phyloP scores from a whole-genome alignment of 1,140 invertebrate species.

The Drosophila cardini region DNA sequence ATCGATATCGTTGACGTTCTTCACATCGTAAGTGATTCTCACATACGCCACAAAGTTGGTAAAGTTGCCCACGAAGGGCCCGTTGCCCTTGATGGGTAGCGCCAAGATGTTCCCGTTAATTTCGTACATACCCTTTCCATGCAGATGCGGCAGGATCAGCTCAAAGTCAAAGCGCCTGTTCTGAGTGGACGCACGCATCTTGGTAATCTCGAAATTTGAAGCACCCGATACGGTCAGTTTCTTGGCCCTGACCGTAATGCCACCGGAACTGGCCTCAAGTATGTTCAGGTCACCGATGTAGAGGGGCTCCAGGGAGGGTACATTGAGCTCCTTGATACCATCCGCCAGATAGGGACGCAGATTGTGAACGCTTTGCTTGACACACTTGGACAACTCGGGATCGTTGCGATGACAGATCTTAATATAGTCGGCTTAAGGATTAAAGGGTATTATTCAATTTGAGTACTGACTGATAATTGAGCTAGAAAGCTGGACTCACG shows the following conservation, averaged over 20 bases:
- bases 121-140: slow-evolving; percentile 87
- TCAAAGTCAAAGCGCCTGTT: slow-evolving; percentile 85
- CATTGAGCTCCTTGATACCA: slow-evolving; percentile 87
- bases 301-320: slow-evolving; percentile 88
- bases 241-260: slow-evolving; percentile 86
- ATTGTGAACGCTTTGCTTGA: slow-evolving; percentile 85
- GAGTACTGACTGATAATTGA: background rate
- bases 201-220: slow-evolving; percentile 87
- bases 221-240: slow-evolving; percentile 87
- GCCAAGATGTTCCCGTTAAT: slow-evolving; percentile 87
- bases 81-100: slow-evolving; percentile 87
- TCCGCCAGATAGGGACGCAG: slow-evolving; percentile 85
- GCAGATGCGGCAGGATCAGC: slow-evolving; percentile 86
- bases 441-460: background rate
- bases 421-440: slow-evolving; percentile 87
- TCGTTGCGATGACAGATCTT: slow-evolving; percentile 87
- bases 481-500: slow-evolving; percentile 45
- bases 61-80: slow-evolving; percentile 87
- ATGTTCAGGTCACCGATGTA: slow-evolving; percentile 87
- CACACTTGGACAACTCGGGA: slow-evolving; percentile 86
- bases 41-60: slow-evolving; percentile 86
- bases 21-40: slow-evolving; percentile 85
- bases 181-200: slow-evolving; percentile 86
- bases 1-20: slow-evolving; percentile 85
- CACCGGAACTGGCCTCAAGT: slow-evolving; percentile 85